Evolutionary conservation across 2,888 invertebrate species (phyloP), one percentile per base, ranked within the genome.

Genomic region (Nebria brevicollis): DNA sequence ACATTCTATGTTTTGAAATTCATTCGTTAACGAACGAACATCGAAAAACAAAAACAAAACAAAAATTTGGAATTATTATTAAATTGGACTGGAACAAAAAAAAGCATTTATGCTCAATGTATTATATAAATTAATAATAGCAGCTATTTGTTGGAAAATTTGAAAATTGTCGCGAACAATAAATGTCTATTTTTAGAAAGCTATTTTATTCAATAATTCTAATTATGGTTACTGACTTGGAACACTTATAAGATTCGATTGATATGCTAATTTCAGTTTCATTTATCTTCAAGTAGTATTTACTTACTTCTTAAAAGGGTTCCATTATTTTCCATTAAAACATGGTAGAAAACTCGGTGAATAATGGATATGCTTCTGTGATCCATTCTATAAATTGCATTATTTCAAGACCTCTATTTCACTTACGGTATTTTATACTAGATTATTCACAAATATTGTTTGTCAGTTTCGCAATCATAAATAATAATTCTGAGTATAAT

Each of bases 251-350:
- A 73, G 26, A 74, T 72, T 65, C 43, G 74, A 78, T 73, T 78
- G 74, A 74, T 74, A 78, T 78, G 78, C 42, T 78, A 78, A 78
- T 78, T 34, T 74, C 66, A 54, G 20, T 78, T 54, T 78, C 66
- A 78, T 78, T 74, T 78, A 66, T 74, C 42, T 78, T 78, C 66
- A 73, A 78, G 73, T 66, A 66, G 66, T 78, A 78, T 78, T 78
- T 78, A 78, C 78, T 65, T 20, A 73, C 66, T 41, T 73, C 78
- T 73, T 78, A 26, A 78, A 78, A 66, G 66, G 73, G 66, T 43
- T 74, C 66, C 66, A 66, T 74, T 74, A 70, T 78, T 73, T 66
- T 78, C 54, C 74, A 74, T 78, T 78, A 78, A 72, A 73, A 34
- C 72, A 64, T 77, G 77, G 54, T 3, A 34, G 34, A 66, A 77